Evolutionary conservation across 2,888 invertebrate species (phyloP).

Genomic region (Oscheius onirici): DNA sequence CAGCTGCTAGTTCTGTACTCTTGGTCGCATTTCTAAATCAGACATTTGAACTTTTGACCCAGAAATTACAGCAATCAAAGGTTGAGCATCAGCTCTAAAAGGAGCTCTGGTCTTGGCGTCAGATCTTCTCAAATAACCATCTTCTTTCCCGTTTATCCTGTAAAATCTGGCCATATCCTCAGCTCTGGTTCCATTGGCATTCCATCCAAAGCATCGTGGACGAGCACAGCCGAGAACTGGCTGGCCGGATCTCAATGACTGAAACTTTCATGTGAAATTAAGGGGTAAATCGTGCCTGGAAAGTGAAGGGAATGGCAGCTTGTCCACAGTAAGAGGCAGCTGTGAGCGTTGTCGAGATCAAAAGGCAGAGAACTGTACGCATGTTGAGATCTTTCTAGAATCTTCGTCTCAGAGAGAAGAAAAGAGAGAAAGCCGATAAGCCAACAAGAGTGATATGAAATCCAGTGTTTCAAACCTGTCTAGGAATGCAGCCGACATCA

Average conservation of each 20-base stretch:
- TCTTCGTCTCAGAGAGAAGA: not conserved
- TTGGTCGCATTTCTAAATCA: slow-evolving; percentile 50
- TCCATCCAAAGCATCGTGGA: slow-evolving; percentile 59
- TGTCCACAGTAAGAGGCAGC: slow-evolving; percentile 61
- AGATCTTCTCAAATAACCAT: slow-evolving; percentile 53
- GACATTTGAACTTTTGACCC: not conserved
- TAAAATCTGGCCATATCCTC: slow-evolving; percentile 59
- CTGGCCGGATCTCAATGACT: slow-evolving; percentile 56
- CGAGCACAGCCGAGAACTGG: slow-evolving; percentile 60
- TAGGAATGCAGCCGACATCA: too few species aligned
- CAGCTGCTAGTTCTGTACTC: slow-evolving; percentile 47
- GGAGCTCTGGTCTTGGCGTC: slow-evolving; percentile 42
- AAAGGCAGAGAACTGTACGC: not conserved
- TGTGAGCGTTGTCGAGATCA: slow-evolving; percentile 21
- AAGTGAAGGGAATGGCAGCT: slow-evolving; percentile 60
- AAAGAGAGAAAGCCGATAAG: not conserved
- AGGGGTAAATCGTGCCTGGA: slow-evolving; percentile 47
- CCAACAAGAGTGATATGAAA: not conserved
- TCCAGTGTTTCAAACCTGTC: too few species aligned
- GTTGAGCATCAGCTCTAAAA: slow-evolving; percentile 37
- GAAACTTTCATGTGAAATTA: not conserved
- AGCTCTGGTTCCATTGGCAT: slow-evolving; percentile 50
- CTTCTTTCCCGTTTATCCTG: slow-evolving; percentile 56
- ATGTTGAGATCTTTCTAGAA: not conserved
- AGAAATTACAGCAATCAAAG: slow-evolving; percentile 43